phyloP scores from a whole-genome alignment of 2,888 invertebrate genomes.

The Stomorhina lunata region DNA sequence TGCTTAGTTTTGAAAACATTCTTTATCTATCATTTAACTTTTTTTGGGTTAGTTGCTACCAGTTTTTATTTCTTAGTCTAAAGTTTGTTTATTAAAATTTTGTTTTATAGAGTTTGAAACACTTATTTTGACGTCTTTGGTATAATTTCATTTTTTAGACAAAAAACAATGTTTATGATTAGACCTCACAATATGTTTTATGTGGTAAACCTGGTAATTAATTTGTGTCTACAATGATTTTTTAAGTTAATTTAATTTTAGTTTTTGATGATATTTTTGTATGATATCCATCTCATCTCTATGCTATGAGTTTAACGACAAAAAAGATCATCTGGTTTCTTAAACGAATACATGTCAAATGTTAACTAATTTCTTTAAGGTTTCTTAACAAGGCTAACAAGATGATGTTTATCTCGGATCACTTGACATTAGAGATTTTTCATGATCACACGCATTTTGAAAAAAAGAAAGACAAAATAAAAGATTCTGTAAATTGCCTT shows the following conservation, averaged over 20 bases:
- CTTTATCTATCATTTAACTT: too few species aligned
- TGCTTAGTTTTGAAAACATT: too few species aligned
- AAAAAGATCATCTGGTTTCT: constrained; percentile 42
- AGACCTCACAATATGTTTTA: constrained; percentile 61
- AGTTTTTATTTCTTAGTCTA: too few species aligned
- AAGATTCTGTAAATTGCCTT: neutral
- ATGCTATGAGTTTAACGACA: constrained; percentile 56
- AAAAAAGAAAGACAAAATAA: neutral
- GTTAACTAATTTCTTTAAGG: constrained; percentile 35
- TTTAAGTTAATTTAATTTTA: neutral
- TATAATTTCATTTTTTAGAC: neutral
- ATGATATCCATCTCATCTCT: constrained; percentile 35
- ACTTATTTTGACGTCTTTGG: too few species aligned
- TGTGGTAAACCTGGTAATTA: constrained; percentile 55
- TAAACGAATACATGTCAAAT: neutral
- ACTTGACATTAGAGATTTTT: constrained; percentile 58
- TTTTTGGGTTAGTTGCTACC: too few species aligned
- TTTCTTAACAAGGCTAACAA: constrained; percentile 54
- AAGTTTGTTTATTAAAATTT: too few species aligned
- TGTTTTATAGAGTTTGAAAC: too few species aligned
- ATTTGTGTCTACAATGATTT: constrained; percentile 56
- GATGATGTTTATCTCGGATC: constrained; percentile 57
- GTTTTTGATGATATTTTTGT: constrained; percentile 9
- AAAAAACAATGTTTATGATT: neutral
- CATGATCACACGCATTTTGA: constrained; percentile 60